Evolutionary conservation across 2,888 invertebrate species (phyloP).

Genomic region (Cryptus viduatorius): DNA sequence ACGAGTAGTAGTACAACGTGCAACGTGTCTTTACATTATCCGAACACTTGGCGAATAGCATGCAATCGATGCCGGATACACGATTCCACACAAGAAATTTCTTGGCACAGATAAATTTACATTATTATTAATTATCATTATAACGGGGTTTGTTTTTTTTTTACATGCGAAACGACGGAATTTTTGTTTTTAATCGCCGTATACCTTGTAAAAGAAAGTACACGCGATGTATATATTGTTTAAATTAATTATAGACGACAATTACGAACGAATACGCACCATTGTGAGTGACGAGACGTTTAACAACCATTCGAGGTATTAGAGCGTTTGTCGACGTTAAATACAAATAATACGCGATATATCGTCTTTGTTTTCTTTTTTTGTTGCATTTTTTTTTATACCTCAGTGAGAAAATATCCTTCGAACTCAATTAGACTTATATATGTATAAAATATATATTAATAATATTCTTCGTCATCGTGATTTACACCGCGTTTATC

Average conservation of each 20-base stretch:
- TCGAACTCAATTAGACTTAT: slow-evolving; percentile 59
- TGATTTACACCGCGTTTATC: slow-evolving; percentile 28
- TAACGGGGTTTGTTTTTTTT: slow-evolving; percentile 9
- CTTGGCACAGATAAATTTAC: slow-evolving; percentile 64
- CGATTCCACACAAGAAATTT: slow-evolving; percentile 35
- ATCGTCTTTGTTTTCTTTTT: not conserved
- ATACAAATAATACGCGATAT: slow-evolving; percentile 59
- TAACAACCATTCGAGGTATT: too few species aligned
- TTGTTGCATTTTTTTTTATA: slow-evolving; percentile 8
- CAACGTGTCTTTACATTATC: slow-evolving; percentile 40
- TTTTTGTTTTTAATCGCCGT: slow-evolving; percentile 24
- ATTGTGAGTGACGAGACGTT: slow-evolving; percentile 29
- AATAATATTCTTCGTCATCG: slow-evolving; percentile 57
- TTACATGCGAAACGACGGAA: slow-evolving; percentile 40
- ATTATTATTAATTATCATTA: slow-evolving; percentile 34
- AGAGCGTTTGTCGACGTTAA: slow-evolving; percentile 25
- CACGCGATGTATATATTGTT: slow-evolving; percentile 27
- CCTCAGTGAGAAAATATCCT: slow-evolving; percentile 50
- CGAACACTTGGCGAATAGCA: slow-evolving; percentile 48
- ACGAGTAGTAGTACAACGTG: slow-evolving; percentile 50
- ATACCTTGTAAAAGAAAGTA: slow-evolving; percentile 7
- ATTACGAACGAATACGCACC: slow-evolving; percentile 37
- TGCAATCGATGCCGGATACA: slow-evolving; percentile 18
- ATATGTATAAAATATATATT: slow-evolving; percentile 58
- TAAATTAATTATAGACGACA: slow-evolving; percentile 31